These are phyloP conservation scores for Myotis lucifugus DNA, from an alignment of 2,113 vertebrate species.

Conservation along the genomic window DNA sequence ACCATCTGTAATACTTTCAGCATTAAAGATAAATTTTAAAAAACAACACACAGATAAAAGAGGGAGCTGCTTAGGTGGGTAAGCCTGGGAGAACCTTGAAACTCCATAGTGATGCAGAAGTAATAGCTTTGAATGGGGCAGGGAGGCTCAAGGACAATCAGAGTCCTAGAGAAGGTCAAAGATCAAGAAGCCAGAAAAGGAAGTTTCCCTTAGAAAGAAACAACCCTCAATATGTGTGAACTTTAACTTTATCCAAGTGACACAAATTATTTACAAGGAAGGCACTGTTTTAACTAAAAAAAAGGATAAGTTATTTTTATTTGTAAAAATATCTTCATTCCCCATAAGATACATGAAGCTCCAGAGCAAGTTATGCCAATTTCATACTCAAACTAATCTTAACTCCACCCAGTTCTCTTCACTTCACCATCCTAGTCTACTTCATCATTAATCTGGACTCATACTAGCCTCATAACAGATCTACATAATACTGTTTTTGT, in stretches of 20 bases:
- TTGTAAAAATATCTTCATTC: neutral
- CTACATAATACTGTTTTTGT: neutral
- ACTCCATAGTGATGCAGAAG: neutral
- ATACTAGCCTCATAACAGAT: neutral
- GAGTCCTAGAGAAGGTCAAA: neutral
- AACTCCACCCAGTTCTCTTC: neutral
- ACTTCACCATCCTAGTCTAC: neutral
- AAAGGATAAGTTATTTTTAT: neutral
- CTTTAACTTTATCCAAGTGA: neutral
- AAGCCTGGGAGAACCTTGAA: neutral
- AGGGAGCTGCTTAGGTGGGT: neutral
- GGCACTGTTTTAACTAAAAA: neutral
- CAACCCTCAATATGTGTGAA: neutral
- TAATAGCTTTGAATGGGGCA: neutral
- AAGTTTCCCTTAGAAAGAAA: neutral
- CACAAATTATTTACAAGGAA: neutral
- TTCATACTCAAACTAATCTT: neutral
- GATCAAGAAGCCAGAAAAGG: neutral
- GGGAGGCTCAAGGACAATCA: neutral
- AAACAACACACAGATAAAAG: no score
- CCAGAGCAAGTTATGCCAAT: neutral
- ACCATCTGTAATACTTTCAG: no score
- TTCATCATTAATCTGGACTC: neutral
- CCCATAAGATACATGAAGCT: neutral
- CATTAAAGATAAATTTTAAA: no score